A percentile compares a stretch with the other conserved stretches of the same genome.
phyloP scores from a whole-genome alignment of 2,888 invertebrate species.

The Stramonita haemastoma region DNA sequence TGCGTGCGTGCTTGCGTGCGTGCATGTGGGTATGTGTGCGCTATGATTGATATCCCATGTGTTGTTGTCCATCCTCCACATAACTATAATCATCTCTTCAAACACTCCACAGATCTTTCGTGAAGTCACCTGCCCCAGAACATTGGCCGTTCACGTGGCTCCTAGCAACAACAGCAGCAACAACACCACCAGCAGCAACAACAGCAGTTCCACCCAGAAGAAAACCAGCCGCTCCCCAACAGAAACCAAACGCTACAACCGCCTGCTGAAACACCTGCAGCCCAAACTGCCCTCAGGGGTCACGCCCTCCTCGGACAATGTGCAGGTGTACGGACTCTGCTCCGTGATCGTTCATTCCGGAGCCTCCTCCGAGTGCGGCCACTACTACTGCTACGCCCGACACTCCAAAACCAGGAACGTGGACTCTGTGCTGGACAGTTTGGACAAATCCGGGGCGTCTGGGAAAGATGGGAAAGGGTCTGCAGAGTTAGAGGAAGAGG shows the following conservation, averaged over 20 bases:
- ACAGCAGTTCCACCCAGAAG: not conserved
- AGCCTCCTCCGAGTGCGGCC: slow-evolving; percentile 89
- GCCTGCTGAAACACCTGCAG: slow-evolving; percentile 24
- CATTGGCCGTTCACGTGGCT: slow-evolving; percentile 68
- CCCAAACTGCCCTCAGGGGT: not conserved
- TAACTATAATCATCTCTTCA: not conserved
- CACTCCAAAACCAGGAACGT: slow-evolving; percentile 61
- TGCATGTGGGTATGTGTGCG: not conserved
- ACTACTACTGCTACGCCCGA: slow-evolving; percentile 89
- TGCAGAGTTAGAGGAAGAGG: slow-evolving; percentile 55
- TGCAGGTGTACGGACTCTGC: slow-evolving; percentile 84
- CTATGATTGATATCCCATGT: not conserved
- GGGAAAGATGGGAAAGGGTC: slow-evolving; percentile 50
- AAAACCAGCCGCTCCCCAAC: not conserved
- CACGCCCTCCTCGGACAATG: not conserved
- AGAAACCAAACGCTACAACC: not conserved
- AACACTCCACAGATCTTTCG: slow-evolving; percentile 78
- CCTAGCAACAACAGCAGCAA: not conserved
- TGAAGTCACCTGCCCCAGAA: slow-evolving; percentile 75
- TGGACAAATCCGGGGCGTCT: slow-evolving; percentile 35
- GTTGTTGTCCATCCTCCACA: not conserved
- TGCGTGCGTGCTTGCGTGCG: not conserved
- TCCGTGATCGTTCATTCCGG: slow-evolving; percentile 92
- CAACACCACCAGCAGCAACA: slow-evolving; percentile 41
- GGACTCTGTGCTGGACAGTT: slow-evolving; percentile 54